Base-by-base conservation (phyloP, 2,888 invertebrate genomes). In the Crepidodera aurea region DNA sequence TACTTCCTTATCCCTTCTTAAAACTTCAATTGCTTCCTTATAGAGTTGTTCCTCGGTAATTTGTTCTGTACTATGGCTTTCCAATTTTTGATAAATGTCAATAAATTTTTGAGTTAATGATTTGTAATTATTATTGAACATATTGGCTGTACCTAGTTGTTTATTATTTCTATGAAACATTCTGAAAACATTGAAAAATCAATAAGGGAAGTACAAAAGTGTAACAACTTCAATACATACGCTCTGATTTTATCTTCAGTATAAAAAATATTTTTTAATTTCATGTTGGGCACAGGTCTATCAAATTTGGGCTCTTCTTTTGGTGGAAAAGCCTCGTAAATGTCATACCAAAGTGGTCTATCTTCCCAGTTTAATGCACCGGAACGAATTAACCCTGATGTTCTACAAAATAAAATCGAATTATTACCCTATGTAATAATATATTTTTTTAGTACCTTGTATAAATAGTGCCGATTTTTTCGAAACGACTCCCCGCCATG, bases 281-380 rank as follows among this genome's bases (percentile, higher is more conserved):
- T 83, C 7, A 85, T 81, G 62, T 87, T 85, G 0, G 88, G 85
- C 27, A 84, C 85, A 3, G 87, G 86, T 74, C 90, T 85, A 69
- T 91, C 90, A 81, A 85, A 93, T 64, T 84, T 83, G 4, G 98
- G 98, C 74, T 94, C 93, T 42, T 87, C 81, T 68, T 88, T 87
- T 1, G 98, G 98, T 5, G 98, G 98, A 82, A 95, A 96, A 0
- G 91, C 88, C 80, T 88, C 88, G 78, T 96, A 98, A 16, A 98
- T 83, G 77, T 94, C 92, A 77, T 91, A 95, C 98, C 98, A 98
- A 7, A 98, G 63, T 0, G 98, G 98, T 67, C 91, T 86, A 73
- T 97, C 94, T 69, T 91, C 89, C 59, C 87, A 83, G 76, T 87
- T 90, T 79, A 96, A 83, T 2, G 92, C 95, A 48, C 92, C 92